Base-by-base conservation (phyloP, 2,113 vertebrate genomes). In the Hypomesus transpacificus region DNA sequence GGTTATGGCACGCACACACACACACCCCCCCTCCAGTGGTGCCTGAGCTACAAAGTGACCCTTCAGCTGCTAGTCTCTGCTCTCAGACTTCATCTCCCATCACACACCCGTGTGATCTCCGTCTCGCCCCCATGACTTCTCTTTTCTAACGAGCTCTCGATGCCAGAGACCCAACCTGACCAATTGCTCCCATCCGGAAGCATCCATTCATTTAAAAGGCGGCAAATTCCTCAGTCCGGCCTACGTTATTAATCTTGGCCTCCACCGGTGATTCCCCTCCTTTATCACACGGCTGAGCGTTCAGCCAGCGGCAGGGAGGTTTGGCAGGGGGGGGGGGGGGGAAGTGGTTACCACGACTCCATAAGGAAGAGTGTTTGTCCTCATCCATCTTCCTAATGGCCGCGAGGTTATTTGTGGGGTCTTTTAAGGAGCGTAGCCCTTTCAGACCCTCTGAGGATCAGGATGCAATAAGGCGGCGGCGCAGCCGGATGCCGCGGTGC, bases 221-320 rank as follows among this genome's bases (percentile, higher is more conserved):
- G 58, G 70, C 60, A 17, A 59, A 66, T 71, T 79, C 64, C 50
- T 82, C 74, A 70, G 52, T 56, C 18, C 61, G 31, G 61, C 60
- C 31, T 79, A 73, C 81, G 81, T 77, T 79, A 81, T 83, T 79
- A 83, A 83, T 83, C 60, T 9, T 16, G n/a, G 66, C 22, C 34
- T 71, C 34, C 46, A 21, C 64, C 68, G 68, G 60, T 80, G 59
- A 69, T 73, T 70, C 26, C 28, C 54, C 14, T 24, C n/a, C 52
- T 16, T 34, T 58, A 54, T 20, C 54, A 9, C 24, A 14, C 61
- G 59, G 50, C 65, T 39, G 51, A 34, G 65, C 26, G 56, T 52
- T 51, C 14, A 39, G 51, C 52, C 56, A 69, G 59, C 16, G 46
- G 21, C 2, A 24, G 39, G 20, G 53, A 60, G 60, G 24, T 26